Evolutionary conservation across 2,797 vertebrate genomes (phyloP).

Genomic region (Gadopsis bispinosus): DNA sequence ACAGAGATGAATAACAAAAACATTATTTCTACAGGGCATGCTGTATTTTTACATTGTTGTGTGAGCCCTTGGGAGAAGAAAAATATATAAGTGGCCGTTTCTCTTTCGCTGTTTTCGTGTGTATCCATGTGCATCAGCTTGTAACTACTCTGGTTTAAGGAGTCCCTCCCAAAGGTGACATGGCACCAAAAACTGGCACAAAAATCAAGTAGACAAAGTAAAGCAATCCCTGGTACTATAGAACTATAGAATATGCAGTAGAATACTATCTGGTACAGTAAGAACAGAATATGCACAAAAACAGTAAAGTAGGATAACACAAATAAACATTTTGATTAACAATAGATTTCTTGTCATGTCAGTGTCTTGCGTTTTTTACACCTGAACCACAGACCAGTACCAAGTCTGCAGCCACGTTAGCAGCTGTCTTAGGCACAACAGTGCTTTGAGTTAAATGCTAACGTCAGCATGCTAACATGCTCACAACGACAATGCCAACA

Average conservation of each 20-base stretch:
- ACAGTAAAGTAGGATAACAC: not conserved
- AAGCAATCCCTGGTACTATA: not conserved
- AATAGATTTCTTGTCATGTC: not conserved
- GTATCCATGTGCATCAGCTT: slow-evolving; percentile 42
- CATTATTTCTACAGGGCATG: not conserved
- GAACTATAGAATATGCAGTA: not conserved
- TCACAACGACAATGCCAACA: too few species aligned
- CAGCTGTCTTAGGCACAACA: not conserved
- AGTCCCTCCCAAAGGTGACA: slow-evolving; percentile 39
- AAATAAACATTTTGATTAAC: not conserved
- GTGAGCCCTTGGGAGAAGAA: not conserved
- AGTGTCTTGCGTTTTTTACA: not conserved
- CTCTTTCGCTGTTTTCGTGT: slow-evolving; percentile 12
- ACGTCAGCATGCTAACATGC: not conserved
- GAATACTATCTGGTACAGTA: not conserved
- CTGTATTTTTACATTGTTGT: not conserved
- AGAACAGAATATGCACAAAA: not conserved
- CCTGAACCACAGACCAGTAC: not conserved
- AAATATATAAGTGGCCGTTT: not conserved
- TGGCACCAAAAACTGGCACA: not conserved
- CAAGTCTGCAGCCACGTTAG: not conserved
- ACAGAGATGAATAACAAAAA: not conserved
- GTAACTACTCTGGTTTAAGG: slow-evolving; percentile 18
- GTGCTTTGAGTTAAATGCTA: not conserved
- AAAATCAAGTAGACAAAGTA: not conserved